A percentile compares a stretch with the other conserved stretches of the same genome.
These are phyloP conservation scores for Anarsia innoxiella DNA, from an alignment of 2,888 invertebrate species.

Conservation along the genomic window DNA sequence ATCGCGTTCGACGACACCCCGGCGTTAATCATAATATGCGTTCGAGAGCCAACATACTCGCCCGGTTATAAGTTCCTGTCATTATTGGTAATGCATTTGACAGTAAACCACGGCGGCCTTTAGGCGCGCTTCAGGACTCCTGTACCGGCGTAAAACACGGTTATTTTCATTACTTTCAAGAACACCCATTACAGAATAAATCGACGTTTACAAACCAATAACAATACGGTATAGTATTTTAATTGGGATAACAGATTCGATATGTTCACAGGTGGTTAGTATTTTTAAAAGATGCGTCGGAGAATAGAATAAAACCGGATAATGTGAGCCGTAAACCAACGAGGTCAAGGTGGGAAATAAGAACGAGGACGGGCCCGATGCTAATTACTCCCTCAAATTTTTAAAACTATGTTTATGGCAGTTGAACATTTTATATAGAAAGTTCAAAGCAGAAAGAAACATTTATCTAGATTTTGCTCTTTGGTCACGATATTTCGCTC, in stretches of 20 bases:
- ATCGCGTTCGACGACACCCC: constrained; percentile 46
- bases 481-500: too few species aligned
- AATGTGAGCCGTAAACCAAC: constrained; percentile 50
- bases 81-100: constrained; percentile 50
- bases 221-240: too few species aligned
- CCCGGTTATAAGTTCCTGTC: constrained; percentile 39
- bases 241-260: too few species aligned
- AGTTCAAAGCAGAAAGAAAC: too few species aligned
- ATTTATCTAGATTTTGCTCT: too few species aligned
- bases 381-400: constrained; percentile 56
- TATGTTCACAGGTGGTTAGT: too few species aligned
- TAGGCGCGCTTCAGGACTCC: constrained; percentile 21
- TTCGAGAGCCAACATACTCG: constrained; percentile 28
- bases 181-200: constrained; percentile 17
- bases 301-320: constrained; percentile 52
- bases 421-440: too few species aligned
- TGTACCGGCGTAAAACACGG: constrained; percentile 21
- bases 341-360: constrained; percentile 65
- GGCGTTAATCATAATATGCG: constrained; percentile 42
- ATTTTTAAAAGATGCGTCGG: too few species aligned
- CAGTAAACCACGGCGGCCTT: constrained; percentile 30
- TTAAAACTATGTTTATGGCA: constrained; percentile 14
- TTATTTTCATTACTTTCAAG: constrained; percentile 29
- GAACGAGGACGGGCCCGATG: constrained; percentile 57
- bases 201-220: too few species aligned